Evolutionary conservation across 2,113 vertebrate species (phyloP), one percentile per base, ranked within the genome.

Genomic region (Sinocyclocheilus maitianheensis): DNA sequence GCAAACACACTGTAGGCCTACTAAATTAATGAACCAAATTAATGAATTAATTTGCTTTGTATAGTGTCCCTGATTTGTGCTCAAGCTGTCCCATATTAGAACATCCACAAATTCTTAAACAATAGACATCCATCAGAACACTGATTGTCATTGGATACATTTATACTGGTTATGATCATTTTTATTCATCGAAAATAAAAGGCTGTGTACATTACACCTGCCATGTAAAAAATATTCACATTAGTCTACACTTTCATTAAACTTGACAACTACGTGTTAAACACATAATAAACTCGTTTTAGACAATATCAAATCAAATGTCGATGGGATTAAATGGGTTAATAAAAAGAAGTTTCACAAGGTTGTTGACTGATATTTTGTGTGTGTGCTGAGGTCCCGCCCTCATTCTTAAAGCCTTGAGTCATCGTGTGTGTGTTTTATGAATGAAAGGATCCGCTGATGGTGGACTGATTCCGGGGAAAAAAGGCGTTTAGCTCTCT

Each of bases 381-480:
- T 83, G 46, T 82, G 46, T 82, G 67, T 37, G 51, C 30, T 3
- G 69, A 85, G 9, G 90, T 86, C 86, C 94, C 95, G 94, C 94
- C 95, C 90, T 92, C 94, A 95, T 95, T 95, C 94, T 94, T 95
- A 87, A 3, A 86, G 26, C 87, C 90, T 95, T 91, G 94, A 94
- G 95, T 95, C 95, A 95, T 92, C 90, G 90, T 93, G 87, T 82
- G 82, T 90, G 92, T 94, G 93, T 94, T 95, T 95, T 95, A 94
- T 96, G 95, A 95, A 96, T 95, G 95, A 95, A 94, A 93, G 94
- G 93, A 94, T 94, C 93, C 92, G 93, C 90, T 87, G 91, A 92
- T 89, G 71, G 92, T 88, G 93, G 81, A 94, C 93, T 94, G 94
- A 96, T 96, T 96, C 95, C 95, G 92, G 95, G 95, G 95, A 95